phyloP scores from a whole-genome alignment of 2,888 invertebrate genomes.

The Stratiomys singularior region DNA sequence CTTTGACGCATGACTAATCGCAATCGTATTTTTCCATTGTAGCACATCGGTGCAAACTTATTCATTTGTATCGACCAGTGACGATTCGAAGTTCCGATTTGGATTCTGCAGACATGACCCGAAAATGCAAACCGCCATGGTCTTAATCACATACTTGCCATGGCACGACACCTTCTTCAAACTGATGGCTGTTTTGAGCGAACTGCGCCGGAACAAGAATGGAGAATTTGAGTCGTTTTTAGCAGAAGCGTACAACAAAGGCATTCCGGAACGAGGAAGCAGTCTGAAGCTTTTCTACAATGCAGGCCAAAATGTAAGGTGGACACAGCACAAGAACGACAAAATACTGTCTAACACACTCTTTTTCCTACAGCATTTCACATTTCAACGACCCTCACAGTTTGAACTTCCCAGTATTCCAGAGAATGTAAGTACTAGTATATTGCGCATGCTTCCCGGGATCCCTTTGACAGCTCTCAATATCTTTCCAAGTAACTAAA shows the following conservation, averaged over 20 bases:
- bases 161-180: conserved; percentile 94
- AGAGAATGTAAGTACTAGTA: conserved; percentile 83
- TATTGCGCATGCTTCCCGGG: no score
- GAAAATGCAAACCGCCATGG: conserved; percentile 84
- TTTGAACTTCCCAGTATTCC: conserved; percentile 93
- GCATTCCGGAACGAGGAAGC: conserved; percentile 76
- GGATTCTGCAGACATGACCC: conserved; percentile 97
- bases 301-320: conserved; percentile 70
- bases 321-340: conserved; percentile 53
- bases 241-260: conserved; percentile 73
- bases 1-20: background rate
- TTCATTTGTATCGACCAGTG: conserved; percentile 95
- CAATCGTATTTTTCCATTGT: conserved; percentile 60
- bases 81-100: conserved; percentile 96
- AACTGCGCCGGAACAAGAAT: conserved; percentile 59
- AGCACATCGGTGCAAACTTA: conserved; percentile 91
- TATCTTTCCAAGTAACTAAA: no score
- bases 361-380: conserved; percentile 76
- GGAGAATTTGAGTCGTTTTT: conserved; percentile 68
- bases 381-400: conserved; percentile 80
- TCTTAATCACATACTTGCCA: conserved; percentile 88
- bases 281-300: conserved; percentile 72
- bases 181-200: conserved; percentile 61
- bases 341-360: background rate
- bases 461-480: no score